Evolutionary conservation across 2,113 vertebrate genomes (phyloP), one percentile per base, ranked within the genome.

Genomic region (Atractosteus spatula): DNA sequence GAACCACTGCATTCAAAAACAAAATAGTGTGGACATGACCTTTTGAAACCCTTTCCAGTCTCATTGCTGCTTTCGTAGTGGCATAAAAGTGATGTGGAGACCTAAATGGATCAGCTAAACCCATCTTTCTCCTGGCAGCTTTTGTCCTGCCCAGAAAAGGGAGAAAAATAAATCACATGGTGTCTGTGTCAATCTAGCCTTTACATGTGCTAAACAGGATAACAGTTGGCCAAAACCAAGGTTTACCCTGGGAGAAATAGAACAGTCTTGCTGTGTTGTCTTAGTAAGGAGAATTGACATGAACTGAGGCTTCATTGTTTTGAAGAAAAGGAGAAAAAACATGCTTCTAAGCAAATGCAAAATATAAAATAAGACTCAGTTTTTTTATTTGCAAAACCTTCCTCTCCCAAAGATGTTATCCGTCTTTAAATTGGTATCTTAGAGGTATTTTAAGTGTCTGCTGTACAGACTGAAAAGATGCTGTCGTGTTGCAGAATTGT

Each of bases 281-380:
- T 41, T 71, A 55, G 29, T 10, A 29, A 5, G 44, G 13, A 8
- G 10, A n/a, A n/a, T 67, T 47, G 10, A 29, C n/a, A 68, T 16
- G 54, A 3, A 57, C 77, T 73, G 89, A 84, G 89, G 90, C 73
- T 81, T 81, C 91, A 92, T 88, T 85, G 79, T 73, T 67, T 78
- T 13, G 4, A 63, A 88, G 79, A 86, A 85, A 78, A 81, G 79
- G 8, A 78, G 79, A 51, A 51, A 80, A 72, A 70, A 54, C 73
- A 76, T 59, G 16, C n/a, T 0, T 75, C 71, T 81, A 85, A 79
- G 81, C 68, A 75, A 66, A 47, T 63, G 73, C 74, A 29, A 72
- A 17, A 73, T 68, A 62, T 68, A 74, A 65, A 72, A 68, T 43
- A 56, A 16, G 29, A 29, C 17, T 29, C 17, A 0, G 17, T 29